Base-by-base conservation (phyloP, 2,797 vertebrate species). In the Cetoscarus ocellatus region DNA sequence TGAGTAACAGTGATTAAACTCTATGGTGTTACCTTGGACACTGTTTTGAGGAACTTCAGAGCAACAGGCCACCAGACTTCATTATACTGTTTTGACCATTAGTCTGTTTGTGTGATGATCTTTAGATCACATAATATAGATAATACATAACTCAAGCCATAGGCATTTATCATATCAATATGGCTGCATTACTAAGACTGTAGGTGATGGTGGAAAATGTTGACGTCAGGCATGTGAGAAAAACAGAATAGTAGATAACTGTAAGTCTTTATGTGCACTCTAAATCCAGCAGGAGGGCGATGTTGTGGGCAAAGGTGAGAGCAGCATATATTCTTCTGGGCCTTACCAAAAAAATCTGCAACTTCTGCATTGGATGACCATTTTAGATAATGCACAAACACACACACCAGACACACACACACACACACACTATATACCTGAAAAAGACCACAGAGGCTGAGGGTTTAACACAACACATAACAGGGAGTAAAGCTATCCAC, bases 231-330 rank as follows among this genome's bases (percentile, higher is more conserved):
- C 35, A 9, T 45, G 0, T 15, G 39, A 40, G 40, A 0, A 8
- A 35, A 11, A 50, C 5, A 40, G 0, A 14, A 18, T 36, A 18
- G n/a, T 14, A 43, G 27, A 14, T 5, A 36, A 15, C 7, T 39
- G 9, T 3, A 5, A 42, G 6, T 65, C 27, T 1, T 60, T 0
- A 7, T 45, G 2, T 77, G 10, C 51, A 62, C 19, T 36, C 48
- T 1, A 38, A 42, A 15, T 38, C 84, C 92, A 90, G 81, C 83
- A 93, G 92, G 92, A 87, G 79, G 86, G 87, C 65, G 17, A 14
- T 86, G 66, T 87, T 87, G 84, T 80, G n/a, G n/a, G n/a, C 82
- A 84, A 88, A 87, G 63, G 12, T 44, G 60, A 78, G 53, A 44
- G 18, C 59, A 13, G 53, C 54, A 38, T 3, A 5, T 18, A 19